Percentiles rank a stretch among this genome's conserved stretches.
phyloP scores from a whole-genome alignment of 2,113 vertebrate genomes.

The Apaloderma vittatum region DNA sequence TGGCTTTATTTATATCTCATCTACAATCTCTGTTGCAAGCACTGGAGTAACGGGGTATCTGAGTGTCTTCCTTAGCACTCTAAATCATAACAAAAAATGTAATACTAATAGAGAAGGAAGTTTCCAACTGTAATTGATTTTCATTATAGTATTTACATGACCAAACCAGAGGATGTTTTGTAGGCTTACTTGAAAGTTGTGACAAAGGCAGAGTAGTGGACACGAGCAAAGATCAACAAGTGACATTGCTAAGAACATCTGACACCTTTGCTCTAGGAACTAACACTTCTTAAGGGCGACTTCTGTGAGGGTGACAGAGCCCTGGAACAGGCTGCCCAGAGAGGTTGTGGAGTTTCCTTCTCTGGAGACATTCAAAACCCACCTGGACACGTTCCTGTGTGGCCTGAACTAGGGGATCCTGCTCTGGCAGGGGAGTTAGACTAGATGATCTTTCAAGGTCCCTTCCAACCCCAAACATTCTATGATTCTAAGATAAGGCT shows the following conservation, averaged over 20 bases:
- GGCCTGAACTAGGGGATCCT: too few species aligned
- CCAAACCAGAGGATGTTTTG: neutral
- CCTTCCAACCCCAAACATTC: too few species aligned
- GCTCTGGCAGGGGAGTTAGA: too few species aligned
- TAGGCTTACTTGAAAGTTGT: neutral
- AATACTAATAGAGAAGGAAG: neutral
- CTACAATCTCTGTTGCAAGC: neutral
- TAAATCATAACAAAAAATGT: neutral
- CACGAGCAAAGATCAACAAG: neutral
- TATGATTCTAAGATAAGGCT: neutral
- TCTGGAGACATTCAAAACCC: too few species aligned
- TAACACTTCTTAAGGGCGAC: neutral
- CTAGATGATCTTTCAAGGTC: too few species aligned
- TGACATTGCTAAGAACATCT: neutral
- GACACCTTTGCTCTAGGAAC: neutral
- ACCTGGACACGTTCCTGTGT: too few species aligned
- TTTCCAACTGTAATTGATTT: neutral
- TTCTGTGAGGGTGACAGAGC: too few species aligned
- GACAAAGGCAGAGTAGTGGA: neutral
- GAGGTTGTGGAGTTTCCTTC: too few species aligned
- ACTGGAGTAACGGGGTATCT: neutral
- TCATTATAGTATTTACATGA: neutral
- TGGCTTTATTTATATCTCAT: neutral
- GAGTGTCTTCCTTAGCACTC: neutral
- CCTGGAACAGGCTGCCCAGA: too few species aligned